Evolutionary conservation across 2,797 vertebrate species (phyloP).

Genomic region (Microcaecilia unicolor): DNA sequence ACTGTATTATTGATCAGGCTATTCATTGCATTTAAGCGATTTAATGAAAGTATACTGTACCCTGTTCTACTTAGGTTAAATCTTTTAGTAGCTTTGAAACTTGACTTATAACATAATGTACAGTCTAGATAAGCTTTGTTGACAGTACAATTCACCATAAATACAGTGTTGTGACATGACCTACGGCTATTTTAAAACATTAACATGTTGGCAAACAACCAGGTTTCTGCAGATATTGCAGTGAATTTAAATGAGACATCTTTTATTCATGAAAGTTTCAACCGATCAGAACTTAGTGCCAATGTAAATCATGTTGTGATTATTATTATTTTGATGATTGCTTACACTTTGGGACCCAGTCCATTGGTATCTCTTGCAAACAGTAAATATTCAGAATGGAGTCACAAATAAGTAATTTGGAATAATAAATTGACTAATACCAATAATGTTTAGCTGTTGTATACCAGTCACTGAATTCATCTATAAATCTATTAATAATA

Average conservation of each 20-base stretch:
- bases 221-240: slow-evolving; percentile 7
- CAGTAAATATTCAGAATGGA: not conserved
- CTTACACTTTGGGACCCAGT: slow-evolving; percentile 3
- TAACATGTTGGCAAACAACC: slow-evolving; percentile 11
- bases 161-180: slow-evolving; percentile 6
- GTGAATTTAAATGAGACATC: slow-evolving; percentile 2
- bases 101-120: slow-evolving; percentile 1
- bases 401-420: too few species aligned
- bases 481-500: too few species aligned
- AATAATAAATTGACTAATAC: too few species aligned
- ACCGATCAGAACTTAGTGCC: not conserved
- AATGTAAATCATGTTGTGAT: not conserved
- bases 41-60: slow-evolving; percentile 4
- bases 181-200: slow-evolving; percentile 13
- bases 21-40: too few species aligned
- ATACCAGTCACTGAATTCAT: too few species aligned
- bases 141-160: slow-evolving; percentile 4
- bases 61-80: slow-evolving; percentile 7
- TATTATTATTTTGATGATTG: not conserved
- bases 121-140: slow-evolving; percentile 17
- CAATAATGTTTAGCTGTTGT: too few species aligned
- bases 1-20: too few species aligned
- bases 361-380: not conserved
- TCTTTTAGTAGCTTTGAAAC: slow-evolving; percentile 2
- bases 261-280: slow-evolving; percentile 9